These are phyloP conservation scores for Lutra lutra DNA, from an alignment of 2,797 vertebrate species.

Conservation along the genomic window DNA sequence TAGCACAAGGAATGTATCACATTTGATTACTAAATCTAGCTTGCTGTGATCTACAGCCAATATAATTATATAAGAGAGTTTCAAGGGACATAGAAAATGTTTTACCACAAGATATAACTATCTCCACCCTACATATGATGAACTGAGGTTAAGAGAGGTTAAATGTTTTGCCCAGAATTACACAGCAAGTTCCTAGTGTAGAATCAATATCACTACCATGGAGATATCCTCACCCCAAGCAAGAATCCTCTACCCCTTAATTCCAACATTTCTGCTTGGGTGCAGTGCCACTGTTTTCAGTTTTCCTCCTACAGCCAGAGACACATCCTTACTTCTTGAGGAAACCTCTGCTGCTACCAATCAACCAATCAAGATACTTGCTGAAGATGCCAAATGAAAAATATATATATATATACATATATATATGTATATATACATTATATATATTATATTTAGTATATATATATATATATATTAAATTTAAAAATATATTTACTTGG, in stretches of 20 bases:
- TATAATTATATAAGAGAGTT: not conserved
- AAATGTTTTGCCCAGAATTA: not conserved
- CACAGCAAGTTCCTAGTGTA: not conserved
- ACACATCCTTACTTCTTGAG: not conserved
- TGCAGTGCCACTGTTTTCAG: not conserved
- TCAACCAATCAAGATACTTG: not conserved
- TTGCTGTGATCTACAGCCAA: not conserved
- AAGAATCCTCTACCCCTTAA: not conserved
- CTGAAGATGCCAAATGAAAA: not conserved
- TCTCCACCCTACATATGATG: not conserved
- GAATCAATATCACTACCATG: not conserved
- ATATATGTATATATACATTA: too few species aligned
- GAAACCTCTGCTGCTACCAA: not conserved
- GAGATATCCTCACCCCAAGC: not conserved
- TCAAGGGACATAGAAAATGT: not conserved
- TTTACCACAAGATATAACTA: not conserved
- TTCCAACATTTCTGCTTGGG: not conserved
- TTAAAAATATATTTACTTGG: too few species aligned
- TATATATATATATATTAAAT: too few species aligned
- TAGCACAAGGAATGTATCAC: not conserved
- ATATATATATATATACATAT: too few species aligned
- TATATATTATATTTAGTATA: too few species aligned
- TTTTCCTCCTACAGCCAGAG: not conserved
- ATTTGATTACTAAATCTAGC: not conserved
- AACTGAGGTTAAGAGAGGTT: not conserved